phyloP scores from a whole-genome alignment of 2,888 invertebrate genomes.

The Plusia festucae region DNA sequence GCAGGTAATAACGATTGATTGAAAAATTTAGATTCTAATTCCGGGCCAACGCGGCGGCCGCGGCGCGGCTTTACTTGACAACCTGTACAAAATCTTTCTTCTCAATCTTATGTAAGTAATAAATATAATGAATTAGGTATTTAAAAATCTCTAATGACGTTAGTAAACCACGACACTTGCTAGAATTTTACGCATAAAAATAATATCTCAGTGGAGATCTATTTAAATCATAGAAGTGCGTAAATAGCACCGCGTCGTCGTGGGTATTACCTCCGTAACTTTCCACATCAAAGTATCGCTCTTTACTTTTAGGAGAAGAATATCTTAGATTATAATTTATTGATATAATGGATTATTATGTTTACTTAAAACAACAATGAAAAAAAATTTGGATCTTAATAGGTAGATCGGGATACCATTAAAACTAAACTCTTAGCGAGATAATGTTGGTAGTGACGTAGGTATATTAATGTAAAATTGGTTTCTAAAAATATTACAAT shows the following conservation, averaged over 20 bases:
- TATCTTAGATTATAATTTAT: too few species aligned
- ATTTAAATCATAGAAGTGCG: conserved; percentile 75
- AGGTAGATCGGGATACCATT: too few species aligned
- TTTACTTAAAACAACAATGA: too few species aligned
- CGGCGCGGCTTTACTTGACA: not conserved
- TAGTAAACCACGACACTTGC: conserved; percentile 57
- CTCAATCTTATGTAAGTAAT: not conserved
- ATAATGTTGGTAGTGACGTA: too few species aligned
- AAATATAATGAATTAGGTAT: conserved; percentile 24
- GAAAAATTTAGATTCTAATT: too few species aligned
- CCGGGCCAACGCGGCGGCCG: too few species aligned
- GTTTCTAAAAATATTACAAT: too few species aligned
- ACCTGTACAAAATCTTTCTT: conserved; percentile 1
- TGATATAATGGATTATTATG: not conserved
- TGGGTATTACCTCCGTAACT: conserved; percentile 66
- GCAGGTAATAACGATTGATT: too few species aligned
- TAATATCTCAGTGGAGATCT: conserved; percentile 75
- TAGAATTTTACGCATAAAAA: conserved; percentile 69
- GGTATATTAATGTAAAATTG: too few species aligned
- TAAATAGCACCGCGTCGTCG: conserved; percentile 70
- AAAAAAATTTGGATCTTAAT: too few species aligned
- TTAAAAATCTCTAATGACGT: conserved; percentile 41
- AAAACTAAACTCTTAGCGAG: too few species aligned
- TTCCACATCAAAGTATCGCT: conserved; percentile 44
- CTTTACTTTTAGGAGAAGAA: conserved; percentile 19